A percentile compares a stretch with the other conserved stretches of the same genome.
Evolutionary conservation across 53 echinoderm and acorn worm species (phyloP).

Genomic region (Crossaster papposus): DNA sequence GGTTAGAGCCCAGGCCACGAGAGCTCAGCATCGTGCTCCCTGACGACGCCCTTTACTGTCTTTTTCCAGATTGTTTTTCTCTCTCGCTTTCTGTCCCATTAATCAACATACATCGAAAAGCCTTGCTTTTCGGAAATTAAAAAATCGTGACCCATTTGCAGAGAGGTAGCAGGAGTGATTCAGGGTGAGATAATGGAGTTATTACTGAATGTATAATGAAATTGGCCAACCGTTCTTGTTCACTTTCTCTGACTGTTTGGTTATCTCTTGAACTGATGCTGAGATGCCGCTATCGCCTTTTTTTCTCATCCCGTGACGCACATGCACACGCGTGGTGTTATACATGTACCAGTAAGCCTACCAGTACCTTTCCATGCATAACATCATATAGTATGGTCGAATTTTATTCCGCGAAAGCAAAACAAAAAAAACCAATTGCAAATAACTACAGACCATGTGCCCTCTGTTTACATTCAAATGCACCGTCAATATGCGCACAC

Average conservation of each 20-base stretch:
- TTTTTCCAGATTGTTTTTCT: neutral
- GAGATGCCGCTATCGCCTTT: neutral
- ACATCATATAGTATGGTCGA: no score
- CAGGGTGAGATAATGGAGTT: conserved; percentile 1
- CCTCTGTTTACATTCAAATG: no score
- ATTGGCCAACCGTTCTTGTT: neutral
- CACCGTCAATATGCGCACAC: no score
- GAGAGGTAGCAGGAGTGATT: neutral
- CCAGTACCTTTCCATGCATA: neutral
- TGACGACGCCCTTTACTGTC: neutral
- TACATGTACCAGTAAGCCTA: no score
- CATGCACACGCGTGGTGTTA: neutral
- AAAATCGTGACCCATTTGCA: conserved; percentile 54
- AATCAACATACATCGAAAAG: conserved; percentile 35
- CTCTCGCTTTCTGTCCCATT: conserved; percentile 9
- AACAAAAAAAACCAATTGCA: no score
- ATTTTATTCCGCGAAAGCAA: no score
- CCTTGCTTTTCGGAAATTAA: conserved; percentile 21
- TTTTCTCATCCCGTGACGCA: neutral
- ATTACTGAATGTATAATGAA: conserved; percentile 9
- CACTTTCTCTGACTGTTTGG: neutral
- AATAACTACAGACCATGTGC: no score
- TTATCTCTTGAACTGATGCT: neutral
- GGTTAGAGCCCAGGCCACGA: neutral
- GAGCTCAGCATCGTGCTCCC: neutral